These are phyloP conservation scores for Sphaeridia pumilis DNA, from an alignment of 2,888 invertebrate genomes.

Conservation along the genomic window DNA sequence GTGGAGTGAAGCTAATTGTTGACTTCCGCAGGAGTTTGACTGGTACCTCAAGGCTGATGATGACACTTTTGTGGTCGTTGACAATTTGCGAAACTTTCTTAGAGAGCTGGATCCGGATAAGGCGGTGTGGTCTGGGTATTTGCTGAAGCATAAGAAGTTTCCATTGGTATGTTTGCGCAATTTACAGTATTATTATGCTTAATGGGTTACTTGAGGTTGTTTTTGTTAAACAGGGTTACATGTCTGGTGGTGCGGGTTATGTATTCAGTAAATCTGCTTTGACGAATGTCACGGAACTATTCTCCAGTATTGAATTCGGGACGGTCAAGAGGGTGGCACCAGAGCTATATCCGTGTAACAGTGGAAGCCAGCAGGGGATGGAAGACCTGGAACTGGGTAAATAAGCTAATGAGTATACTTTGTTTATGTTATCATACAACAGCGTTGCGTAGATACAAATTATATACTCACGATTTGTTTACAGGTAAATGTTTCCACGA, in stretches of 20 bases:
- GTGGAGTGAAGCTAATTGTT: not conserved
- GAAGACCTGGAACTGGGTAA: constrained; percentile 34
- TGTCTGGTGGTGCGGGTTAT: constrained; percentile 35
- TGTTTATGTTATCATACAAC: no score
- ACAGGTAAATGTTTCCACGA: constrained; percentile 28
- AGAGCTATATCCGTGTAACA: constrained; percentile 15
- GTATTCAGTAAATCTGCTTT: constrained; percentile 23
- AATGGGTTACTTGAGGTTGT: not conserved
- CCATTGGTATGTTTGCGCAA: constrained; percentile 19
- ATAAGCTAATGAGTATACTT: not conserved
- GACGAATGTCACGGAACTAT: constrained; percentile 11
- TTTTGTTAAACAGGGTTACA: constrained; percentile 33
- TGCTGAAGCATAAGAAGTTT: constrained; percentile 25
- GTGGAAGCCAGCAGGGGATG: not conserved
- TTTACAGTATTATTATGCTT: not conserved
- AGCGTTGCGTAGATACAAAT: no score
- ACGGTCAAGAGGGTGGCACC: not conserved
- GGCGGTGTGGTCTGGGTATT: constrained; percentile 33
- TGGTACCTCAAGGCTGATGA: constrained; percentile 33
- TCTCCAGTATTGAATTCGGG: not conserved
- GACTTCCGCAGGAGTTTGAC: constrained; percentile 19
- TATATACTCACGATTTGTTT: not conserved
- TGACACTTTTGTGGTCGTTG: constrained; percentile 32
- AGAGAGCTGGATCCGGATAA: constrained; percentile 3
- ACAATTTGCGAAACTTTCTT: constrained; percentile 25